Conservation (phyloP, 2,888 invertebrate species). For the Cephus spinipes region DNA sequence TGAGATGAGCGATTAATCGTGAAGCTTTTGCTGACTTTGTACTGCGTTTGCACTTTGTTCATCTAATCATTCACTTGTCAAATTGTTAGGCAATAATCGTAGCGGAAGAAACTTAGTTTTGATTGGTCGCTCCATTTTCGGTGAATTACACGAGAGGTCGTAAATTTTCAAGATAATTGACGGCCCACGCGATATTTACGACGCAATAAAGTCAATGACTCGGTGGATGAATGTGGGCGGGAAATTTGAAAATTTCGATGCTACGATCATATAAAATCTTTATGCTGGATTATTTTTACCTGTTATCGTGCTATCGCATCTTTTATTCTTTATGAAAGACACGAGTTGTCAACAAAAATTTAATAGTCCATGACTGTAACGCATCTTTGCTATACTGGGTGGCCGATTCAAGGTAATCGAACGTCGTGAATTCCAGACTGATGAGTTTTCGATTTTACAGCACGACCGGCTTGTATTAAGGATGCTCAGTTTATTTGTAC, state of each 20-base stretch:
- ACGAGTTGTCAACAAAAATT: neutral
- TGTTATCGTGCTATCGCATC: too few species aligned
- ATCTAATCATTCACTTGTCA: neutral
- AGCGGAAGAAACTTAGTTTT: neutral
- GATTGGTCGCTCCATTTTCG: neutral
- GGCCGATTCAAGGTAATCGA: neutral
- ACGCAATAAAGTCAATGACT: neutral
- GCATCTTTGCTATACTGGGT: neutral
- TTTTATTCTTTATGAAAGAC: too few species aligned
- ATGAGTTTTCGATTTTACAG: conserved; percentile 7
- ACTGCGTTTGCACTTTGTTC: too few species aligned
- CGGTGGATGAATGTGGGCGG: neutral
- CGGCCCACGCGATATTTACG: neutral
- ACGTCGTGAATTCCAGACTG: neutral
- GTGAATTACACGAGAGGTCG: neutral
- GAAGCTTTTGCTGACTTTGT: too few species aligned
- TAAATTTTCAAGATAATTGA: neutral
- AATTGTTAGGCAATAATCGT: neutral
- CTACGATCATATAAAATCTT: neutral
- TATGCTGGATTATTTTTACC: neutral
- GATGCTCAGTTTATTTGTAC: conserved; percentile 11
- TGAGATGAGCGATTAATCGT: too few species aligned
- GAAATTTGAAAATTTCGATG: neutral
- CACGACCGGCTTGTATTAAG: conserved; percentile 14
- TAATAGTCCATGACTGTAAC: neutral